phyloP scores from a whole-genome alignment of 2,113 vertebrate genomes.

The Tenebrosternarchus preto region DNA sequence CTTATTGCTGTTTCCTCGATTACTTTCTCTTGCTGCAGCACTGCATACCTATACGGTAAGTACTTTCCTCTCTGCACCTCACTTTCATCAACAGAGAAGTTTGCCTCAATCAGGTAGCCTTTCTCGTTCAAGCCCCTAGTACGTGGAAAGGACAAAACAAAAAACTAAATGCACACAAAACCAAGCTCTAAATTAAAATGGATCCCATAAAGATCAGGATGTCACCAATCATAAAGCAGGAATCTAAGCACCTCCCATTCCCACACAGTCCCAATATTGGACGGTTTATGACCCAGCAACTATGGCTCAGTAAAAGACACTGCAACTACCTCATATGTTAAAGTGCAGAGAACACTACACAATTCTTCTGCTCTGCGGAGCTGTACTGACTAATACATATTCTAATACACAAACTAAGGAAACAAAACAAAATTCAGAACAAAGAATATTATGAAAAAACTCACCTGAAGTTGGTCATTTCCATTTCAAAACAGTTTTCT shows the following conservation, averaged over 20 bases:
- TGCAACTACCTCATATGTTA: too few relatives aligned
- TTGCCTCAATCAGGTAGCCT: conserved; percentile 63
- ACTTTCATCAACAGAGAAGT: conserved; percentile 29
- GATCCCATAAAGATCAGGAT: background rate
- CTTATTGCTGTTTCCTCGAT: background rate
- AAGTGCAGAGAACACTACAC: too few relatives aligned
- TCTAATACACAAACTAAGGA: too few relatives aligned
- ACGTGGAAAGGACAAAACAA: background rate
- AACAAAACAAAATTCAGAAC: background rate
- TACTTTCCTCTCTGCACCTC: fast-evolving
- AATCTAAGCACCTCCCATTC: too few relatives aligned
- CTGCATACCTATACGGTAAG: conserved; percentile 45
- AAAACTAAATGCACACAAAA: too few relatives aligned
- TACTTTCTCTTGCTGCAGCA: conserved; percentile 39
- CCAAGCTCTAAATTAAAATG: background rate
- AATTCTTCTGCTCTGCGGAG: background rate
- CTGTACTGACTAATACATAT: background rate
- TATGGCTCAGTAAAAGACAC: too few relatives aligned
- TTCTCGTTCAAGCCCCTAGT: conserved; percentile 33
- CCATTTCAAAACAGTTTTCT: fast-evolving
- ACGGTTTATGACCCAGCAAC: too few relatives aligned
- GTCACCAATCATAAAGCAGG: background rate
- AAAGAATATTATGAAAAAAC: conserved; percentile 28
- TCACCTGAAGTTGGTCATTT: conserved; percentile 61
- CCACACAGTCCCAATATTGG: too few relatives aligned